Percentiles rank a stretch among this genome's conserved stretches.
Evolutionary conservation across 1,140 invertebrate species (phyloP).

Genomic region (Macrobrachium nipponense): DNA sequence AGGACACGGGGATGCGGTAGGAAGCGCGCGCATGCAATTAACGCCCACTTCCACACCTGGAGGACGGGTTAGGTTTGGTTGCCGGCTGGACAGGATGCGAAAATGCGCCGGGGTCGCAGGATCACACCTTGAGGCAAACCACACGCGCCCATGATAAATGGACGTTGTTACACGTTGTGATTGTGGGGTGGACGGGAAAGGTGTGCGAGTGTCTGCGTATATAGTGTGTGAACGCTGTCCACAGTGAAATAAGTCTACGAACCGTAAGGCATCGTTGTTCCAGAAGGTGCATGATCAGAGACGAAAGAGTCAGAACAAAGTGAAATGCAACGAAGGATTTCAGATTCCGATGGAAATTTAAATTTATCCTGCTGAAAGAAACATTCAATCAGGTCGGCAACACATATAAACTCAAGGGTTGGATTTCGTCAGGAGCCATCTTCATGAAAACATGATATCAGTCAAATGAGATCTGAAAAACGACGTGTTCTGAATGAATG

Average conservation of each 20-base stretch:
- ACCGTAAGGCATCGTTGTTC: too few relatives aligned
- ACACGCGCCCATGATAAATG: slow-evolving; percentile 29
- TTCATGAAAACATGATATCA: neutral
- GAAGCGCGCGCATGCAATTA: neutral
- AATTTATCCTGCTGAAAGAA: neutral
- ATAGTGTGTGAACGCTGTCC: neutral
- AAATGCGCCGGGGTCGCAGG: slow-evolving; percentile 13
- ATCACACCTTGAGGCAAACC: slow-evolving; percentile 29
- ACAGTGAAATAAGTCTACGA: neutral
- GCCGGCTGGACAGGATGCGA: neutral
- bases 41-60: neutral
- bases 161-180: slow-evolving; percentile 19
- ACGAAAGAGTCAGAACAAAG: neutral
- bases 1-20: neutral
- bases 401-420: neutral
- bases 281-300: neutral
- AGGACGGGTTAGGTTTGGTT: neutral
- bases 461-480: neutral
- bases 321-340: neutral
- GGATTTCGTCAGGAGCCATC: neutral
- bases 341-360: neutral
- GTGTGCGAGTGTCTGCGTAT: neutral
- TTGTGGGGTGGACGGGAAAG: slow-evolving; percentile 13
- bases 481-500: neutral
- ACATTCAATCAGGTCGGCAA: neutral